Evolutionary conservation across 2,888 invertebrate genomes (phyloP), one percentile per base, ranked within the genome.

Genomic region (Agrotis puta): DNA sequence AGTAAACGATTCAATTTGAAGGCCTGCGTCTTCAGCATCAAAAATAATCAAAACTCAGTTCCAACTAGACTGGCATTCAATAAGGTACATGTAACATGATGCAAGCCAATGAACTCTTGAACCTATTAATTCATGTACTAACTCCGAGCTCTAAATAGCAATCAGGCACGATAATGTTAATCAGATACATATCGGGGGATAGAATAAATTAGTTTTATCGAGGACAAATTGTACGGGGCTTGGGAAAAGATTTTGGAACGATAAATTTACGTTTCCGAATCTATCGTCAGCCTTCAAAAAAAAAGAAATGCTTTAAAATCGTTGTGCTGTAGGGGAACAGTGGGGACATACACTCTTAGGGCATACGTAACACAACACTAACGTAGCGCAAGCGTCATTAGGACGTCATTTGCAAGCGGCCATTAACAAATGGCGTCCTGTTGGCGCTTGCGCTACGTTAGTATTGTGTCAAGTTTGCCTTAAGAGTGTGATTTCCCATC

Each of bases 81-180:
- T 62, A 45, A 45, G 59, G 13, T 22, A 53, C 24, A 24, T n/a
- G 53, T n/a, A 33, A 53, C 24, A 24, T n/a, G 53, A 24, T 43
- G 16, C 22, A 53, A 62, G 51, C 27, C 69, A 39, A 0, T 59
- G 48, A 77, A 43, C 63, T 5, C 51, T 2, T 63, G 77, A 77
- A 20, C 70, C 6, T 13, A 3, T 7, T 57, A 58, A 61, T 68
- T 45, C 53, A 75, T 58, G 20, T 33, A 48, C 22, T 20, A 64
- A 18, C 16, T 56, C 9, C 20, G 13, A 77, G 33, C 24, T 63
- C 63, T 77, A 48, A 77, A 74, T 77, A 69, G 77, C 43, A 53
- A 77, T 70, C 33, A 56, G 14, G 4, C 79, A 76, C 56, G 72
- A 64, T 47, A 72, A 78, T 50, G 76, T 51, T 64, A 62, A 79